Base-by-base conservation (phyloP, 2,888 invertebrate genomes). In the Alloscopus bannaensis region DNA sequence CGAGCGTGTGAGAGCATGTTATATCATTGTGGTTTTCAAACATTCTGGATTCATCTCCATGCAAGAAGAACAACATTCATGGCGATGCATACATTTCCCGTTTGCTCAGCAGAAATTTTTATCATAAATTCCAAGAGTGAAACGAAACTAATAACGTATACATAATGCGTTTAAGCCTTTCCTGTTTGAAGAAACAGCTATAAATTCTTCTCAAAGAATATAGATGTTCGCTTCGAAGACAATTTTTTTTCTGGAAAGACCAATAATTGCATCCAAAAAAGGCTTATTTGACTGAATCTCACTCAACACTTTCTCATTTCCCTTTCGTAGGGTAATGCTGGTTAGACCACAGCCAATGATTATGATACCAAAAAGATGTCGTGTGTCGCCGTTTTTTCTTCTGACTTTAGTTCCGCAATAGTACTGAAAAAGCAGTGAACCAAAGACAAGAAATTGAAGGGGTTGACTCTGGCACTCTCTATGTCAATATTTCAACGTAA, bases 401-500 rank as follows among this genome's bases (percentile, higher is more conserved):
- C 8, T 36, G 36, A 36, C 8, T 13, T 36, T 36, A 13, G 8
- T 36, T 13, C 36, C 13, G 6, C 36, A 8, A 47, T 47, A 4
- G 47, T 18, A 13, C n/a, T 47, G 11, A 6, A 36, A 13, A 8
- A 36, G 36, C 6, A 36, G 11, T 47, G 4, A 47, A 47, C 47
- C 47, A 47, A 18, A 18, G n/a, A n/a, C 6, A 36, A 36, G 13
- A 36, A 36, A 13, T 13, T 36, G 8, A 36, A 8, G 36, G 20
- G 20, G 24, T 22, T 24, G 52, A 22, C 20, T 26, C 4, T 28
- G 8, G 13, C 8, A 31, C 60, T 42, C n/a, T n/a, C 45, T 28
- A 3, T 62, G 62, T 40, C 62, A 62, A 62, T 62, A 62, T 24
- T 40, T 62, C 62, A 62, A 62, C 20, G 42, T 42, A 24, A 26